Evolutionary conservation across 2,797 vertebrate species (phyloP).

Genomic region (Argentina silus): DNA sequence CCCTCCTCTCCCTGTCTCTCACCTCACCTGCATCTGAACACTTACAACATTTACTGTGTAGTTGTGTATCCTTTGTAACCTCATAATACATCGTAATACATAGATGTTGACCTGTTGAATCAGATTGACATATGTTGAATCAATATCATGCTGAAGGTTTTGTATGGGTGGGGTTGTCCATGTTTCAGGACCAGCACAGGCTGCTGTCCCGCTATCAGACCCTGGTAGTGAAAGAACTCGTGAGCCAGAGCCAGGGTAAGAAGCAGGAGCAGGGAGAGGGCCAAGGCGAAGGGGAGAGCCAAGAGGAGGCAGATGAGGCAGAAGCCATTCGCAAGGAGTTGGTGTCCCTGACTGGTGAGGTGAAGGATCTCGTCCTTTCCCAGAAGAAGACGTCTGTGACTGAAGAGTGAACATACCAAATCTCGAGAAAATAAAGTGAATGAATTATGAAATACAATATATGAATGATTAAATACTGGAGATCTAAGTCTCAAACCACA

Average conservation of each 20-base stretch:
- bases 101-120: background rate
- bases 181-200: slow-evolving; percentile 87
- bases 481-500: background rate
- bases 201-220: slow-evolving; percentile 87
- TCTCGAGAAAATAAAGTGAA: too few species aligned
- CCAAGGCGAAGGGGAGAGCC: slow-evolving; percentile 46
- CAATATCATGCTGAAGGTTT: background rate
- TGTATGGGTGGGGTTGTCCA: background rate
- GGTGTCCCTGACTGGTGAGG: slow-evolving; percentile 75
- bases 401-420: slow-evolving; percentile 77
- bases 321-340: slow-evolving; percentile 80
- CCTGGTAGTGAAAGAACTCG: slow-evolving; percentile 92
- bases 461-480: slow-evolving; percentile 1
- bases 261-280: slow-evolving; percentile 57
- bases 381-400: slow-evolving; percentile 82
- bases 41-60: too few species aligned
- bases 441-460: background rate
- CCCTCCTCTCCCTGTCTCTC: background rate
- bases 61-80: too few species aligned
- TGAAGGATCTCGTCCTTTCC: slow-evolving; percentile 89
- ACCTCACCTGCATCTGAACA: background rate
- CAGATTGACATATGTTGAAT: background rate
- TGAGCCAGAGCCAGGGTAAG: slow-evolving; percentile 81
- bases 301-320: slow-evolving; percentile 68
- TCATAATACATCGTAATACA: too few species aligned